Evolutionary conservation across 2,113 vertebrate species (phyloP).

Genomic region (Chionis minor): DNA sequence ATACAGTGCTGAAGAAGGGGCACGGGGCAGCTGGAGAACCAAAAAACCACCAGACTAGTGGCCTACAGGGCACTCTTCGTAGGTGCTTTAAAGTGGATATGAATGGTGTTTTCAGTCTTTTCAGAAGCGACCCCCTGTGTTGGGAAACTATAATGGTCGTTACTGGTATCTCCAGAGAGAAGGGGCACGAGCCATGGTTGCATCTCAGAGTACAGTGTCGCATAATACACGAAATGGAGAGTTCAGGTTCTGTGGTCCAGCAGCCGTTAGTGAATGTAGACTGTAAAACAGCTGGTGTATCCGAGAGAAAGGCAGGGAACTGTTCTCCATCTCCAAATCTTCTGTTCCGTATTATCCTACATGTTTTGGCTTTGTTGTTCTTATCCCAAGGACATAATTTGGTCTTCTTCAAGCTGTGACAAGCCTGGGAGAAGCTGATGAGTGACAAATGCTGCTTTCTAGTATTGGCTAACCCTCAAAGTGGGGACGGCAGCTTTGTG

Average conservation of each 20-base stretch:
- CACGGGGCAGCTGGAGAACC: not conserved
- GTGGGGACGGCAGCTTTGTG: not conserved
- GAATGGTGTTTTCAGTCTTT: not conserved
- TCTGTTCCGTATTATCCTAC: not conserved
- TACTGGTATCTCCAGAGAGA: not conserved
- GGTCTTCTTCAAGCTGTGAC: not conserved
- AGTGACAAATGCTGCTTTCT: not conserved
- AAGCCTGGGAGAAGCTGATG: not conserved
- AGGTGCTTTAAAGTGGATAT: not conserved
- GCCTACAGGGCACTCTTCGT: not conserved
- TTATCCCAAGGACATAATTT: not conserved
- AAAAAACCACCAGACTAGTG: not conserved
- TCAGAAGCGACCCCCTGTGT: not conserved
- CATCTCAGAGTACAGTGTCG: not conserved
- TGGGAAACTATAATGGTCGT: not conserved
- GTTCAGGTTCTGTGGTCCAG: not conserved
- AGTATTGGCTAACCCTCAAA: not conserved
- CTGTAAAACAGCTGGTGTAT: not conserved
- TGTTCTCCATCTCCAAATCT: not conserved
- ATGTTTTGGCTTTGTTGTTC: not conserved
- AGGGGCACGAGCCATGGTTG: accelerated
- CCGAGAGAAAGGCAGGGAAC: not conserved
- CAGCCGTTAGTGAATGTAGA: not conserved
- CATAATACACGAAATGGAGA: not conserved
- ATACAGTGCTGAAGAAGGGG: not conserved